Percentiles rank a stretch among this genome's conserved stretches.
phyloP scores from a whole-genome alignment of 2,113 vertebrate genomes.

The Ictalurus punctatus region DNA sequence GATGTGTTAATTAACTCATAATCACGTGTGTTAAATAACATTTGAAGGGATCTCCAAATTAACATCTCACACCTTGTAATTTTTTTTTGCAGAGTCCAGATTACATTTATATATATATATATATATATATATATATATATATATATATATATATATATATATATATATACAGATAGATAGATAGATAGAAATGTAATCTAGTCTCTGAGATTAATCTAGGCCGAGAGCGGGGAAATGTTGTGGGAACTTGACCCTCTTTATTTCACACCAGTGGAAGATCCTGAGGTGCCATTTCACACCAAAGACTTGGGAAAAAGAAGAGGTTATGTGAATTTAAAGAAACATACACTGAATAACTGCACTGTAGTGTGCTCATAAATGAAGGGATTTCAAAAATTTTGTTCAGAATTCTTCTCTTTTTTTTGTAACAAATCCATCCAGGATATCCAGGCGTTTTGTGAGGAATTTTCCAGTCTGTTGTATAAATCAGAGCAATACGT shows the following conservation, averaged over 20 bases:
- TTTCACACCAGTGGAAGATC: constrained; percentile 42
- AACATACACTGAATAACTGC: not conserved
- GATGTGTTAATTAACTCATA: constrained; percentile 66
- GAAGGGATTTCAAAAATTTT: not conserved
- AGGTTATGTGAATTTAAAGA: not conserved
- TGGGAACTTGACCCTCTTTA: constrained; percentile 33
- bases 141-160: too few species aligned
- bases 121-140: too few species aligned
- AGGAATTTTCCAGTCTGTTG: not conserved
- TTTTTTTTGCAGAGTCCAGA: too few species aligned
- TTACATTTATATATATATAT: too few species aligned
- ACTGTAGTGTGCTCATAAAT: not conserved
- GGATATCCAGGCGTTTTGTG: not conserved
- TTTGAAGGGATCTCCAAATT: constrained; percentile 33
- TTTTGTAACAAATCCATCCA: not conserved
- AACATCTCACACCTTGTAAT: not conserved
- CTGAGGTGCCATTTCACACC: constrained; percentile 53
- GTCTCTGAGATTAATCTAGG: too few species aligned
- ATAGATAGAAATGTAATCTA: too few species aligned
- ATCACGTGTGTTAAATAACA: constrained; percentile 70
- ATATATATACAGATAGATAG: too few species aligned
- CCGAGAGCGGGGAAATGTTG: not conserved
- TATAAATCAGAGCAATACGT: not conserved
- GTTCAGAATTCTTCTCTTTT: not conserved
- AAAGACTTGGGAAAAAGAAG: not conserved